A percentile compares a stretch with the other conserved stretches of the same genome.
phyloP scores from a whole-genome alignment of 2,797 vertebrate genomes.

The Thamnophis elegans region DNA sequence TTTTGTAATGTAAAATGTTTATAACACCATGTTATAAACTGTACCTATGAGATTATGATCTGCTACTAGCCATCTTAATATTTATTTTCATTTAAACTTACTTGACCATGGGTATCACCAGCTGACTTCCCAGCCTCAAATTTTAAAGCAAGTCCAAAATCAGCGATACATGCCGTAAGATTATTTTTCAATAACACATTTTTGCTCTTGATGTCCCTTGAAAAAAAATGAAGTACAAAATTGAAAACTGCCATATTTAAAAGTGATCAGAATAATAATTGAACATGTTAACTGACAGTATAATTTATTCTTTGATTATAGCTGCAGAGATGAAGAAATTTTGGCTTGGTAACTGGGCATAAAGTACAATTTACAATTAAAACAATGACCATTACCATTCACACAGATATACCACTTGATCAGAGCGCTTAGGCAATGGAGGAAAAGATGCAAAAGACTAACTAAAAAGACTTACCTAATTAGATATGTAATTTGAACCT shows the following conservation, averaged over 20 bases:
- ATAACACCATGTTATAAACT: neutral
- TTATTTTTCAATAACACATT: slow-evolving; percentile 94
- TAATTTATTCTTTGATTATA: neutral
- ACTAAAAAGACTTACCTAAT: neutral
- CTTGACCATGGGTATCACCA: slow-evolving; percentile 96
- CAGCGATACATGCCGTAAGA: slow-evolving; percentile 91
- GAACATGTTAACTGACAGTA: neutral
- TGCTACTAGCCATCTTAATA: neutral
- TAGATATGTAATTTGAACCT: neutral
- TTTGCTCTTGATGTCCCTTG: slow-evolving; percentile 98
- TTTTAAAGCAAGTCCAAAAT: slow-evolving; percentile 94
- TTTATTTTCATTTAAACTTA: slow-evolving; percentile 59
- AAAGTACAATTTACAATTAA: neutral
- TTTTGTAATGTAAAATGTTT: neutral
- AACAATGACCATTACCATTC: neutral
- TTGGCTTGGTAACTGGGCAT: neutral
- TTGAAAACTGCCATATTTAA: neutral
- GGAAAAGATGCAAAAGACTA: neutral
- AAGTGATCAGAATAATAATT: neutral
- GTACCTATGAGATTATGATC: neutral
- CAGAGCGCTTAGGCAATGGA: neutral
- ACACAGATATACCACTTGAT: neutral
- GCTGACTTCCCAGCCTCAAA: slow-evolving; percentile 96
- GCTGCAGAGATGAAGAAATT: neutral
- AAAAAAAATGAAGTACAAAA: slow-evolving; percentile 33